Evolutionary conservation across 2,113 vertebrate species (phyloP), one percentile per base, ranked within the genome.

Genomic region (Tonatia bakeri): DNA sequence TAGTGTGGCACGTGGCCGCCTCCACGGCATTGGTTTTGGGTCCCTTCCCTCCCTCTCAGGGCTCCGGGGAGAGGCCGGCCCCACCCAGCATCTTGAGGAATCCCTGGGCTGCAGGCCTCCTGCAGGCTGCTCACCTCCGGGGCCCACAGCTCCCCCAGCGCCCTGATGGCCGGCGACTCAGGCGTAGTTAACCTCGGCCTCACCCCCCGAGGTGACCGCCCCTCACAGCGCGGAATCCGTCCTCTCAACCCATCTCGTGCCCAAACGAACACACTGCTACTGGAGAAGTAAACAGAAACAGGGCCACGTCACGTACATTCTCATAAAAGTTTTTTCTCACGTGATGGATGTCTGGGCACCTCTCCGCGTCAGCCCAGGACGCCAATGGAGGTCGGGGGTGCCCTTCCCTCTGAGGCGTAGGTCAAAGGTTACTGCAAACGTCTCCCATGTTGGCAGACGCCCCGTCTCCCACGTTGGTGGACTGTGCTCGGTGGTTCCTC

Each of bases 1-100:
- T 47, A 2, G 2, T 19, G 7, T 36, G 50, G 5, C 31, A 14
- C 36, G 67, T 73, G 24, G 8, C 33, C 13, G 56, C 81, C 61
- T 26, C 80, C 3, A 7, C 40, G 4, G 14, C 15, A 1, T 28
- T 0, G 0, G 31, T 65, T 22, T 1, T n/a, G 4, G 19, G 16
- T 11, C 61, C 54, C 72, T 4, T 3, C 4, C 72, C 14, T 5
- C 8, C 22, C 36, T 22, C 10, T 4, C 38, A 4, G 4, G 24
- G 52, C 85, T 67, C 72, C 45, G 80, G 69, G 40, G 38, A 61
- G 38, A 82, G 8, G 36, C 36, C 11, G 54, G 28, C 40, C 12
- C 17, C 14, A 19, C 17, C 36, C 65, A 26, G 0, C 52, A 38
- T 14, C 65, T 4, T 64, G 3, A 75, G 59, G 28, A 47, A 5